These are phyloP conservation scores for Drosophila neonasuta DNA, from an alignment of 2,888 invertebrate genomes.

Conservation along the genomic window DNA sequence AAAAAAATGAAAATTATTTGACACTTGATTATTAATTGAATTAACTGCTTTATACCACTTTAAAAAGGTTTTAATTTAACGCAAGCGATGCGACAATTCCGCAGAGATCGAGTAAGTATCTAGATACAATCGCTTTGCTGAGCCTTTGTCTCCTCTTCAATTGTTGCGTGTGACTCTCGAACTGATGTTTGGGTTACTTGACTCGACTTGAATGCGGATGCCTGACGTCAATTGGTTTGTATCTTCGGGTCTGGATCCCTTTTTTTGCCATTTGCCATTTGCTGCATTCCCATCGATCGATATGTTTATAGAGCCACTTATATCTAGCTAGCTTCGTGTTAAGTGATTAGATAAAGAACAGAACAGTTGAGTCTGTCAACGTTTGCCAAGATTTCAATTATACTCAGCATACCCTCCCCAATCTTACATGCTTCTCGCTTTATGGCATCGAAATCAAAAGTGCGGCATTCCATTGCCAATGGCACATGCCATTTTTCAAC, in stretches of 20 bases:
- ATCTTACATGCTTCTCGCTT: slow-evolving; percentile 1
- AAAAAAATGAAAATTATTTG: slow-evolving; percentile 48
- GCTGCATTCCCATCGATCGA: background rate
- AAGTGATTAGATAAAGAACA: slow-evolving; percentile 43
- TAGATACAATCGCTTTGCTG: slow-evolving; percentile 63
- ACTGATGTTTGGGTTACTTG: slow-evolving; percentile 17
- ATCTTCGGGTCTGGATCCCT: slow-evolving; percentile 10
- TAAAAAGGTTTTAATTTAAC: slow-evolving; percentile 60
- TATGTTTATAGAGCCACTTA: slow-evolving; percentile 27
- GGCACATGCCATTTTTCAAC: slow-evolving; percentile 18
- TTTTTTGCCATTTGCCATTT: slow-evolving; percentile 7
- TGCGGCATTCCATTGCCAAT: slow-evolving; percentile 12
- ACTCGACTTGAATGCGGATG: slow-evolving; percentile 17
- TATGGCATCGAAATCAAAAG: slow-evolving; percentile 31
- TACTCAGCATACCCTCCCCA: background rate
- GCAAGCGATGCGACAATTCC: slow-evolving; percentile 32
- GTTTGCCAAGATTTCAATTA: slow-evolving; percentile 22
- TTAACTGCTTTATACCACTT: slow-evolving; percentile 76
- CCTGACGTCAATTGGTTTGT: slow-evolving; percentile 48
- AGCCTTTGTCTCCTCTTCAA: slow-evolving; percentile 25
- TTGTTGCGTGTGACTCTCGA: slow-evolving; percentile 30
- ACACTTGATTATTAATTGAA: slow-evolving; percentile 72
- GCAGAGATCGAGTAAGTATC: slow-evolving; percentile 54
- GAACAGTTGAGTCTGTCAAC: slow-evolving; percentile 33
- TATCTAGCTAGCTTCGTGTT: slow-evolving; percentile 26